A percentile compares a stretch with the other conserved stretches of the same genome.
Conservation (phyloP, 1,140 invertebrate species). For the Drosophila carrolli region DNA sequence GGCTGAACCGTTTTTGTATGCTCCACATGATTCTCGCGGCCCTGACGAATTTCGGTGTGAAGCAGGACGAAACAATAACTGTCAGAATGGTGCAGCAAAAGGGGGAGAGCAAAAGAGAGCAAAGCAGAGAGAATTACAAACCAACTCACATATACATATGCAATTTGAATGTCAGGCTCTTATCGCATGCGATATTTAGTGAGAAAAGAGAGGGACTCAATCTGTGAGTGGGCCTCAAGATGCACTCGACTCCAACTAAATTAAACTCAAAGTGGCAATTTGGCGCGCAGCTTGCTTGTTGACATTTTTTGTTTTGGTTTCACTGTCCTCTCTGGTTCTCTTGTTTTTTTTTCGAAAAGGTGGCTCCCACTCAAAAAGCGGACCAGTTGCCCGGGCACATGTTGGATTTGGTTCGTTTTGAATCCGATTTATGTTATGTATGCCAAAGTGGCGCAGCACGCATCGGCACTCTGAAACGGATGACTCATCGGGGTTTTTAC, state of each 20-base stretch:
- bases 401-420: constrained; percentile 29
- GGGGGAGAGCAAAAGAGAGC: constrained; percentile 20
- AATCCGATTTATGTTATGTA: constrained; percentile 52
- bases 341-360: background rate
- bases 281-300: constrained; percentile 81
- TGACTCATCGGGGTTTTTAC: constrained; percentile 84
- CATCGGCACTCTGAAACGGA: constrained; percentile 41
- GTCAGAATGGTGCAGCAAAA: constrained; percentile 64
- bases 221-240: constrained; percentile 2
- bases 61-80: constrained; percentile 59
- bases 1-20: constrained; percentile 24
- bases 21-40: constrained; percentile 27
- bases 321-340: constrained; percentile 14
- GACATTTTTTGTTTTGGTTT: constrained; percentile 82
- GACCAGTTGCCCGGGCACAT: constrained; percentile 38
- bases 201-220: background rate
- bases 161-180: background rate
- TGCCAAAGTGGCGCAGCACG: constrained; percentile 46
- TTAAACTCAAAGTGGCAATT: constrained; percentile 61
- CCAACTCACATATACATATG: constrained; percentile 22
- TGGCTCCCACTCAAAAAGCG: constrained; percentile 22
- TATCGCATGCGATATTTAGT: constrained; percentile 63
- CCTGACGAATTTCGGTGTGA: constrained; percentile 60
- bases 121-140: background rate
- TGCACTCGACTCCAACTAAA: constrained; percentile 23